These are phyloP conservation scores for Galleria mellonella DNA, from an alignment of 1,140 invertebrate species.

Conservation along the genomic window DNA sequence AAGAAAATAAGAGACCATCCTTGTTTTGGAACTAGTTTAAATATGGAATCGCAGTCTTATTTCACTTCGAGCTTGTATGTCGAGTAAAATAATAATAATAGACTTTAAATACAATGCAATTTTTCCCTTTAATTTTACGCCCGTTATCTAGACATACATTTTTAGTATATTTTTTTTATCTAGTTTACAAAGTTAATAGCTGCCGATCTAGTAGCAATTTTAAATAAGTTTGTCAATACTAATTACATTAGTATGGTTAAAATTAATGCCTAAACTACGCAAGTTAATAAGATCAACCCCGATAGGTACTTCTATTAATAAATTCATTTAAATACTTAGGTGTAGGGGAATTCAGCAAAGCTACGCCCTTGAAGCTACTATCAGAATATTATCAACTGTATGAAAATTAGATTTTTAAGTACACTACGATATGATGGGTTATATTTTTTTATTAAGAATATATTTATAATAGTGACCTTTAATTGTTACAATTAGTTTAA, in stretches of 20 bases:
- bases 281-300: slow-evolving; percentile 38
- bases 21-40: no score
- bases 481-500: slow-evolving; percentile 13
- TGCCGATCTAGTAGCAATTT: slow-evolving; percentile 6
- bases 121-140: not conserved
- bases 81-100: no score
- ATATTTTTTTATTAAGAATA: slow-evolving; percentile 5
- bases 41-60: no score
- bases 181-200: slow-evolving; percentile 2
- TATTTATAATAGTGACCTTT: slow-evolving; percentile 64
- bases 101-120: not conserved
- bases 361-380: no score
- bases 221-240: slow-evolving; percentile 26
- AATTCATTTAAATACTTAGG: slow-evolving; percentile 36
- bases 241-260: slow-evolving; percentile 13
- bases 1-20: no score
- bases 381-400: not conserved
- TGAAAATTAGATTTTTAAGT: slow-evolving; percentile 29
- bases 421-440: slow-evolving; percentile 33
- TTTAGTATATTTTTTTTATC: no score
- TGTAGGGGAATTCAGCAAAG: slow-evolving; percentile 12
- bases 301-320: slow-evolving; percentile 17
- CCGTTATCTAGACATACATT: not conserved
- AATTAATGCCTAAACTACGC: slow-evolving; percentile 29
- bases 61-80: no score